Evolutionary conservation across 2,113 vertebrate species (phyloP), one percentile per base, ranked within the genome.

Genomic region (Narcine bancroftii): DNA sequence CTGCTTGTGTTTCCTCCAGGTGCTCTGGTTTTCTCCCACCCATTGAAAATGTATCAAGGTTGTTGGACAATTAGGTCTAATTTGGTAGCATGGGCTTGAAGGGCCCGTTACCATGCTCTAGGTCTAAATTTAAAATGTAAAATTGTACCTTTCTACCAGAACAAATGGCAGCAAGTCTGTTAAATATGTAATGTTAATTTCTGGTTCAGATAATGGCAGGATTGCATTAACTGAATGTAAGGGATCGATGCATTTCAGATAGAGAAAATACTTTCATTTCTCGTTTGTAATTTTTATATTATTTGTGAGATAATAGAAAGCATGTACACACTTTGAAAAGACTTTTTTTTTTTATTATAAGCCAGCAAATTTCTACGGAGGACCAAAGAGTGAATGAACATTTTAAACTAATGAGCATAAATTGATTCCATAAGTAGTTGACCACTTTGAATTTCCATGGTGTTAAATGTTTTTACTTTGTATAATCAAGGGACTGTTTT

Each of bases 401-500:
- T 53, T 53, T 83, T 11, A 53, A 83, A 26, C 6, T 29, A 56
- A 53, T 83, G 79, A 26, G 24, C 79, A 83, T 26, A 53, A 33
- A 83, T 33, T 11, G 29, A 83, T 53, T 56, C 24, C 47, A 50
- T 53, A 47, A 79, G 42, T 39, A 83, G 79, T 83, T 83, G 53
- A 0, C 47, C 19, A 15, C 33, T 50, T 3, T 87, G 81, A 33
- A 60, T 36, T 87, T 87, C 81, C 33, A 92, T 83, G 0, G 92
- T 5, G 33, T 50, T 0, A 83, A 77, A 92, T 93, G 93, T 42
- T 19, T 65, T 92, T 11, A n/a, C 93, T 93, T 92, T 13, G 0
- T 89, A 92, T 93, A 45, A 53, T 47, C 79, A 83, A 29, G 50
- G 93, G 76, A 93, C 45, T 1, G 92, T 72, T 47, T 3, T 89